Evolutionary conservation across 2,888 invertebrate genomes (phyloP).

Genomic region (Brachyopa scutellaris): DNA sequence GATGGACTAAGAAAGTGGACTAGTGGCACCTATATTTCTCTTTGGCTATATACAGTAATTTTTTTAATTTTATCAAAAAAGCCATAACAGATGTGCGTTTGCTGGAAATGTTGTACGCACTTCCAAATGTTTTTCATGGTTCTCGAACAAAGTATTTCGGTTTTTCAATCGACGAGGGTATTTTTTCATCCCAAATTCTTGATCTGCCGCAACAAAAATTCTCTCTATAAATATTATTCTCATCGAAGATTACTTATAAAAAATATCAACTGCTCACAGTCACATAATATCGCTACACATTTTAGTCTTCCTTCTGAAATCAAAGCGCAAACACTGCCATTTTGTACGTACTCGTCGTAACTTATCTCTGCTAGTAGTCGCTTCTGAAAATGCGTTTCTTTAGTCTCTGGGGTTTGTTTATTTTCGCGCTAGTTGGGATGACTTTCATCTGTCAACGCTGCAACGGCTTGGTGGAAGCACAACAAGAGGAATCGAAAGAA

Average conservation of each 20-base stretch:
- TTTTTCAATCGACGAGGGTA: too few relatives aligned
- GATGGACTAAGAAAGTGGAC: too few relatives aligned
- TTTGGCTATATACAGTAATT: too few relatives aligned
- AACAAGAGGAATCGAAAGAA: conserved; percentile 3
- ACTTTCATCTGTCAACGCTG: conserved; percentile 20
- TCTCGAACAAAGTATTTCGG: too few relatives aligned
- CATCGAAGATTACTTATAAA: not conserved
- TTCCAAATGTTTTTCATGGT: too few relatives aligned
- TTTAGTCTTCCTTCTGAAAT: conserved; percentile 59
- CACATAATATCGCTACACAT: conserved; percentile 15
- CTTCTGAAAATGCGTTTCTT: conserved; percentile 18
- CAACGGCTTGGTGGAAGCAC: conserved; percentile 20
- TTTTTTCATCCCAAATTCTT: conserved; percentile 15
- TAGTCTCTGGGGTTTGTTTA: not conserved
- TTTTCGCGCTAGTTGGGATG: conserved; percentile 19
- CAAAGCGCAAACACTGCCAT: conserved; percentile 51
- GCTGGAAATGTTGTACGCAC: too few relatives aligned
- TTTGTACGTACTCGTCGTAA: not conserved
- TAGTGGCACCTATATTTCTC: too few relatives aligned
- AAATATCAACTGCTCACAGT: conserved; percentile 6
- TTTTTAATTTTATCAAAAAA: too few relatives aligned
- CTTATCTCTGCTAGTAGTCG: not conserved
- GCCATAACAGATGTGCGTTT: too few relatives aligned
- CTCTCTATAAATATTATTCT: not conserved
- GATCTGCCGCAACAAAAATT: conserved; percentile 18